Evolutionary conservation across 2,113 vertebrate species (phyloP), one percentile per base, ranked within the genome.

Genomic region (Sebastes schlegelii): DNA sequence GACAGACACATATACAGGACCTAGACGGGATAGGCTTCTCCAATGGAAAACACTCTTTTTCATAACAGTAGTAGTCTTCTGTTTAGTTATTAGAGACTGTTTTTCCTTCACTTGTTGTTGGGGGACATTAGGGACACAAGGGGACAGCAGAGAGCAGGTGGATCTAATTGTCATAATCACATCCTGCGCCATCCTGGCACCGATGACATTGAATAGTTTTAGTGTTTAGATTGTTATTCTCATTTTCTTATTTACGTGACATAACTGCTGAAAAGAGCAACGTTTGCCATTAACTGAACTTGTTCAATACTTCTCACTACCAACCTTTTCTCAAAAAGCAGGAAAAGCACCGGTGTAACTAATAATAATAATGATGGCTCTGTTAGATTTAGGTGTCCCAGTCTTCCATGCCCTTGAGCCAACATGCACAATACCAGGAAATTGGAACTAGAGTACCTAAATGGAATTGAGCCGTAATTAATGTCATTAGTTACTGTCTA

Each of bases 111-210:
- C 61, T 10, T 67, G 67, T 16, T 10, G 40, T 60, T 68, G 13
- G 45, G 19, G 48, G 79, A 75, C 34, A 66, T n/a, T 5, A 6
- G 68, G 58, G 63, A 75, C 80, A 60, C 57, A 13, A 13, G 66
- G 70, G 64, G 77, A 79, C 46, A 57, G n/a, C 16, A 2, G 52
- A 81, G 67, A 78, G 80, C 55, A 74, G 51, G 73, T 90, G 70
- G 48, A 77, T 84, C 65, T 84, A 87, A 91, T 87, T 80, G 69
- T 74, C 64, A 67, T 68, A 74, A 86, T 92, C 74, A 68, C 57
- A 73, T 79, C 62, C 86, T 79, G 12, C 1, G 26, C 42, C 40
- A 6, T 64, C 8, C 54, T 65, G 45, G 62, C 78, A 77, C 45
- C 69, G 45, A 12, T 69, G 65, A 73, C 79, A 86, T 5, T 80